Evolutionary conservation across 2,797 vertebrate species (phyloP), one percentile per base, ranked within the genome.

Genomic region (Phataginus tricuspis): DNA sequence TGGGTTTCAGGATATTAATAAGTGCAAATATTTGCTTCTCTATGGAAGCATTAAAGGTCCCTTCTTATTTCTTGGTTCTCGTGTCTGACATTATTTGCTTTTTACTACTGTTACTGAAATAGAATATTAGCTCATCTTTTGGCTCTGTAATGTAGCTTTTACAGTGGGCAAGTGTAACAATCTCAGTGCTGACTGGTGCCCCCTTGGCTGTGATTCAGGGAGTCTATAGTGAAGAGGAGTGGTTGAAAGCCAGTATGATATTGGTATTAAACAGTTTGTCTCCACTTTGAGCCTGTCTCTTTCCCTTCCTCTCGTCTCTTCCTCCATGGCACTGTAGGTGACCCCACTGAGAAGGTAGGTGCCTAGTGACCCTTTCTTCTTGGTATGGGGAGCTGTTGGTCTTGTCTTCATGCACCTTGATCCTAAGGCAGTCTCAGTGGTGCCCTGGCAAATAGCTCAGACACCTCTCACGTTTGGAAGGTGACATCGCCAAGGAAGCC

Each of bases 11-110:
- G 96, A 93, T 97, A 91, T 96, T 92, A 97, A 90, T 95, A 96
- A 97, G 97, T 96, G 90, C 72, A 97, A 84, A 94, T 97, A 96
- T 98, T 97, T 95, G 85, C 95, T 97, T 97, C 74, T 97, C 66
- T 78, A 59, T 77, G 80, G 96, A 96, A 86, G 74, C 89, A 69
- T 77, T 97, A 96, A 97, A 97, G 80, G 18, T 96, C 57, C 37
- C n/a, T 94, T 71, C 53, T 49, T 94, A 72, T 85, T 92, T 97
- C 80, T 96, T 95, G 39, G 64, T 97, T 97, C 78, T 97, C 4
- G 64, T 97, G 85, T 91, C 57, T 45, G 78, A 83, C 96, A 77
- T 94, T 96, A 75, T 92, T 87, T 90, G 96, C 68, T 95, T 97
- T 95, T 86, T 95, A 94, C 59, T 74, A 9, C 91, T 95, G 95